Conservation (phyloP, 35 echinoderm and acorn worm genomes). For the Apostichopus californicus region DNA sequence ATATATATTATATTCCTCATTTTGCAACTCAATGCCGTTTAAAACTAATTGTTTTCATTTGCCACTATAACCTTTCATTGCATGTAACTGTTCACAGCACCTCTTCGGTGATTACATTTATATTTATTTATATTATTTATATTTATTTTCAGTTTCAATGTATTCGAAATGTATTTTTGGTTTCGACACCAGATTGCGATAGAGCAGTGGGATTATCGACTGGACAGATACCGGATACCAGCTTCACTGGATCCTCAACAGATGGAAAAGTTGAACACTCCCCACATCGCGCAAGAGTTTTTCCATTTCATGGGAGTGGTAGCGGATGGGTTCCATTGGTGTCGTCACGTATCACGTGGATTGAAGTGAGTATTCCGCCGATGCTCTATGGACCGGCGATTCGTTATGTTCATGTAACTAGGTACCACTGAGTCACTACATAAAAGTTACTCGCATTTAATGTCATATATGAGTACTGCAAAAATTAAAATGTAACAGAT, state of each 20-base stretch:
- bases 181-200: conserved; percentile 7
- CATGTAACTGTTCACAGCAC: no score
- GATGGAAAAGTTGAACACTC: neutral
- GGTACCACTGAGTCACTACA: no score
- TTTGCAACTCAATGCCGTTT: no score
- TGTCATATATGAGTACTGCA: no score
- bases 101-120: no score
- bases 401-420: neutral
- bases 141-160: neutral
- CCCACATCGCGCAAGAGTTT: conserved; percentile 52
- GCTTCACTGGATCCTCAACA: conserved; percentile 44
- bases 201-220: conserved; percentile 5
- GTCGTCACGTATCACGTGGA: neutral
- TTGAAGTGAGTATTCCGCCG: neutral
- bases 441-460: no score
- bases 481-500: no score
- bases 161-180: neutral
- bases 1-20: no score
- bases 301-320: conserved; percentile 19
- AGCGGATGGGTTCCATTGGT: conserved; percentile 51
- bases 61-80: no score
- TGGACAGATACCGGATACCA: conserved; percentile 14
- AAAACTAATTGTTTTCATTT: no score
- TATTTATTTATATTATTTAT: no score
- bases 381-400: neutral